phyloP scores from a whole-genome alignment of 2,113 vertebrate species.

The Thunnus maccoyii region DNA sequence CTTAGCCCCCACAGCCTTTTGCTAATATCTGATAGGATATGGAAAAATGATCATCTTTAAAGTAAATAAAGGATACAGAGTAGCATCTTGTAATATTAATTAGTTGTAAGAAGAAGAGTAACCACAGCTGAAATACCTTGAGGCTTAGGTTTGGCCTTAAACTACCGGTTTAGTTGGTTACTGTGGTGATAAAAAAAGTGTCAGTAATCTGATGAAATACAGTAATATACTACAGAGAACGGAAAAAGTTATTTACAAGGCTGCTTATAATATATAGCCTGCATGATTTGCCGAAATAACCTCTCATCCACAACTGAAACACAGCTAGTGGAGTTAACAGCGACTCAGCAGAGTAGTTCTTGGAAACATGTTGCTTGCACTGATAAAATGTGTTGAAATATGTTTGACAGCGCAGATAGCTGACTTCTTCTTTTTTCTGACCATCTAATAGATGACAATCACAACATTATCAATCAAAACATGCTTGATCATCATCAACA shows the following conservation, averaged over 20 bases:
- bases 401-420: not conserved
- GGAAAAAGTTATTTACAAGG: not conserved
- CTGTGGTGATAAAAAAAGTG: not conserved
- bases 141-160: not conserved
- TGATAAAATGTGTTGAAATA: not conserved
- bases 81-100: not conserved
- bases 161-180: not conserved
- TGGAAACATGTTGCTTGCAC: not conserved
- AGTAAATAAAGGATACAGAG: slow-evolving; percentile 9
- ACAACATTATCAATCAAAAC: not conserved
- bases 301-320: not conserved
- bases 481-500: not conserved
- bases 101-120: not conserved
- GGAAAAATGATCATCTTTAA: slow-evolving; percentile 3
- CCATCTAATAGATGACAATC: not conserved
- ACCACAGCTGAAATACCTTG: slow-evolving; percentile 2
- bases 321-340: not conserved
- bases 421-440: no score
- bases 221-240: not conserved
- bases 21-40: slow-evolving; percentile 37
- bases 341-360: not conserved
- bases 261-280: not conserved
- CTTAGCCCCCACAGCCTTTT: slow-evolving; percentile 33
- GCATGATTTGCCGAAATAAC: not conserved
- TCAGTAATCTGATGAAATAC: not conserved